Conservation (phyloP, 2,797 vertebrate species). For the Chaenodraco wilsoni region DNA sequence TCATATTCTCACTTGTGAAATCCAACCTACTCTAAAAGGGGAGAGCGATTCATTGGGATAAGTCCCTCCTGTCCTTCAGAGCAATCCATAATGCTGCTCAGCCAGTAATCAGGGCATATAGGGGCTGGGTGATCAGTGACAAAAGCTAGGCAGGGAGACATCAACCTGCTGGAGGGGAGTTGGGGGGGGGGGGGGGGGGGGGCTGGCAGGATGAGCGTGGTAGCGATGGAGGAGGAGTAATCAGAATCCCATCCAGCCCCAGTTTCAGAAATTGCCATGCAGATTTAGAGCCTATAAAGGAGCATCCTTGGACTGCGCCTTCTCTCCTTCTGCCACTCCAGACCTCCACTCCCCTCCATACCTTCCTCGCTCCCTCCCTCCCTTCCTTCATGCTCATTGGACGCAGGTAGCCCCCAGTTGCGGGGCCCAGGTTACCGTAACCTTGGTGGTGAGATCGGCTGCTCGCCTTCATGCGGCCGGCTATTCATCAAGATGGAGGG, state of each 20-base stretch:
- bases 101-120: constrained; percentile 78
- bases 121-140: constrained; percentile 82
- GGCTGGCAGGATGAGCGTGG: constrained; percentile 39
- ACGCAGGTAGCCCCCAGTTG: constrained; percentile 82
- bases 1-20: constrained; percentile 56
- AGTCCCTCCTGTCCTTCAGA: constrained; percentile 76
- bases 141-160: constrained; percentile 77
- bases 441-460: constrained; percentile 84
- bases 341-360: constrained; percentile 46
- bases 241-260: constrained; percentile 77
- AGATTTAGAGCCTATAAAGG: constrained; percentile 84
- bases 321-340: constrained; percentile 37
- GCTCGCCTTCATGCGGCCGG: constrained; percentile 79
- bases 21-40: constrained; percentile 46
- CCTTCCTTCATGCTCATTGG: constrained; percentile 77
- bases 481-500: constrained; percentile 84
- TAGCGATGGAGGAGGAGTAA: constrained; percentile 69
- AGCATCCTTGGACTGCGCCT: constrained; percentile 71
- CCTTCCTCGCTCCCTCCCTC: constrained; percentile 48
- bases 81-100: constrained; percentile 78
- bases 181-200: constrained; percentile 11
- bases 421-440: constrained; percentile 83
- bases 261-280: constrained; percentile 83
- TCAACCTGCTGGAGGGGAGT: constrained; percentile 77
- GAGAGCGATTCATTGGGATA: constrained; percentile 54